These are phyloP conservation scores for Papilio protenor DNA, from an alignment of 2,888 invertebrate genomes.

Conservation along the genomic window DNA sequence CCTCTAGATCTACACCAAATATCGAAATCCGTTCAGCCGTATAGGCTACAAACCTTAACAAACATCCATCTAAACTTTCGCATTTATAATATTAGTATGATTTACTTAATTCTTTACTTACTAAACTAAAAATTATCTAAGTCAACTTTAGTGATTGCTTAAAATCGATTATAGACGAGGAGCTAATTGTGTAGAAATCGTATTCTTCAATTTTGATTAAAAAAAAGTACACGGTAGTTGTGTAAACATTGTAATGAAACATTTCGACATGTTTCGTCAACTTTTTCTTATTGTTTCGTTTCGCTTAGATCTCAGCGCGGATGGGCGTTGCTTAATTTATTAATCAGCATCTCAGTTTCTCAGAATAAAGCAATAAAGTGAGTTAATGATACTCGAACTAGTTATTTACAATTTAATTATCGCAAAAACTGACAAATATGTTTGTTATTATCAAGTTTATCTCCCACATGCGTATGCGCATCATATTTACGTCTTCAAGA, in stretches of 20 bases:
- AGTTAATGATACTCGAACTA: neutral
- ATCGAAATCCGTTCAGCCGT: too few relatives aligned
- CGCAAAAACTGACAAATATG: neutral
- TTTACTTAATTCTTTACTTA: too few relatives aligned
- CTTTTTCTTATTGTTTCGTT: slow-evolving; percentile 42
- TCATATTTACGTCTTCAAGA: too few relatives aligned
- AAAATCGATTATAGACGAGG: neutral
- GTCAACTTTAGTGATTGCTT: too few relatives aligned
- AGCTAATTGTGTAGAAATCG: slow-evolving; percentile 5
- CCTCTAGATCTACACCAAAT: too few relatives aligned
- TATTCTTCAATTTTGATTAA: slow-evolving; percentile 6
- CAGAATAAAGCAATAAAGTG: slow-evolving; percentile 9
- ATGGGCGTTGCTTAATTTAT: slow-evolving; percentile 31
- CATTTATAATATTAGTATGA: too few relatives aligned
- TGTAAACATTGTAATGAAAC: slow-evolving; percentile 43
- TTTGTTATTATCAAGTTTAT: neutral
- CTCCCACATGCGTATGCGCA: too few relatives aligned
- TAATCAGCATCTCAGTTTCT: slow-evolving; percentile 7
- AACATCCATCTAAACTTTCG: too few relatives aligned
- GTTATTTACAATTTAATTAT: neutral
- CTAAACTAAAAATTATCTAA: too few relatives aligned
- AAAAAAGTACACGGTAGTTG: slow-evolving; percentile 22
- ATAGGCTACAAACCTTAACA: too few relatives aligned
- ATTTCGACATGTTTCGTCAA: slow-evolving; percentile 45
- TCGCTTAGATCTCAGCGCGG: slow-evolving; percentile 22